Evolutionary conservation across 23 tunicate species (phyloP), one percentile per base, ranked within the genome.

Genomic region (Trididemnum clinides): DNA sequence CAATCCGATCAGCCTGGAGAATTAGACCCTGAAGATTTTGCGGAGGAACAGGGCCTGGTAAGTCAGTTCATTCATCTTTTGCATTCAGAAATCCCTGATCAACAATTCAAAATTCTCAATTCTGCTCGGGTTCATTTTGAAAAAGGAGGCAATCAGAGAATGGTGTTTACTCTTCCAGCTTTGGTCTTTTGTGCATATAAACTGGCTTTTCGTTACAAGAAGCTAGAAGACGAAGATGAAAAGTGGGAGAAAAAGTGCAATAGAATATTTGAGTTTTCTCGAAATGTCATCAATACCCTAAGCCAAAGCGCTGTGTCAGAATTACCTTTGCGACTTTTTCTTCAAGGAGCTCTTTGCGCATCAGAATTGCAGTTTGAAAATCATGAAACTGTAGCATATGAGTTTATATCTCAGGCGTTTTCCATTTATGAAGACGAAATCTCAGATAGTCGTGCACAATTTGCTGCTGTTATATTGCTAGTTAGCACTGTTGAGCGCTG

Each of bases 381-480:
- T 50, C 98, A 85, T 30, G 93, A 93, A 80, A 62, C 89, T 12
- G 89, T 92, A 0, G 92, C 97, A 35, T 92, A 92, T 58, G 97
- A 92, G 74, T 93, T 93, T 51, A 85, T 93, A 33, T 89, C 93
- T 1, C 93, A 91, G 86, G 98, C 98, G 36, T 88, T 95, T 44
- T 90, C 94, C 19, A 82, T 95, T 1, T 95, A 90, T 57, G 98
- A 95, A 86, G 98, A 95, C 51, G 98, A 95, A 21, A 95, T 95
- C 29, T 75, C 90, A 15, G 98, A 95, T 33, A 95, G 98, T 33
- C 81, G 93, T n/a, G 98, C 93, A 21, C 98, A 95, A 62, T 78
- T 95, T 33, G 90, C 95, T 30, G 98, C 98, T 10, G 93, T 95
- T 33, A 33, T 64, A 62, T 82, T 89, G 0, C 49, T 95, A 22